phyloP scores from a whole-genome alignment of 2,888 invertebrate genomes.

The Macrosoma leucophasiata region DNA sequence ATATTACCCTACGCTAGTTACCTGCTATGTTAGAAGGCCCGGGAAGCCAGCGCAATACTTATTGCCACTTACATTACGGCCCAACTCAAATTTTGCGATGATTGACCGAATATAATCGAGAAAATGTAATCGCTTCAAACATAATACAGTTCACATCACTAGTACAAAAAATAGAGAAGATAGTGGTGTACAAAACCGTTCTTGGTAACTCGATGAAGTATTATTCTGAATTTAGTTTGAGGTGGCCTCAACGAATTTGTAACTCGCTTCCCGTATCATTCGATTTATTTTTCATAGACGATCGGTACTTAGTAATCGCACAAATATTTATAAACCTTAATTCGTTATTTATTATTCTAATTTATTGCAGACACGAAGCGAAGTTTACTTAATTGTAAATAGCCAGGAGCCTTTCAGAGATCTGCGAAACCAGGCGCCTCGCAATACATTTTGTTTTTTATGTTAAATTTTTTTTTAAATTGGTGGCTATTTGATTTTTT shows the following conservation, averaged over 20 bases:
- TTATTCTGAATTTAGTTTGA: no score
- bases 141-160: no score
- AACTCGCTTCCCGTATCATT: no score
- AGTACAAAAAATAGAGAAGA: no score
- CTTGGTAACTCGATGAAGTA: no score
- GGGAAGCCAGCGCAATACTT: conserved; percentile 35
- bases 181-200: no score
- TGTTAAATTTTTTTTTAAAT: conserved; percentile 23
- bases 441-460: conserved; percentile 21
- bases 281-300: no score
- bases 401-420: conserved; percentile 26
- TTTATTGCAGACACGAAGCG: conserved; percentile 42
- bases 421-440: conserved; percentile 30
- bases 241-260: no score
- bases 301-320: conserved; percentile 66
- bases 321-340: conserved; percentile 41
- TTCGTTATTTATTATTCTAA: conserved; percentile 54
- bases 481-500: conserved; percentile 27
- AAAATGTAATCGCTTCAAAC: no score
- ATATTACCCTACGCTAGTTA: conserved; percentile 49
- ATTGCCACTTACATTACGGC: no score
- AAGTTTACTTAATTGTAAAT: conserved; percentile 61
- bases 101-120: no score
- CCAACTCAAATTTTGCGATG: no score
- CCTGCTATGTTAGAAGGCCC: conserved; percentile 33